Conservation (phyloP, 2,113 vertebrate species). For the Myotis yumanensis region DNA sequence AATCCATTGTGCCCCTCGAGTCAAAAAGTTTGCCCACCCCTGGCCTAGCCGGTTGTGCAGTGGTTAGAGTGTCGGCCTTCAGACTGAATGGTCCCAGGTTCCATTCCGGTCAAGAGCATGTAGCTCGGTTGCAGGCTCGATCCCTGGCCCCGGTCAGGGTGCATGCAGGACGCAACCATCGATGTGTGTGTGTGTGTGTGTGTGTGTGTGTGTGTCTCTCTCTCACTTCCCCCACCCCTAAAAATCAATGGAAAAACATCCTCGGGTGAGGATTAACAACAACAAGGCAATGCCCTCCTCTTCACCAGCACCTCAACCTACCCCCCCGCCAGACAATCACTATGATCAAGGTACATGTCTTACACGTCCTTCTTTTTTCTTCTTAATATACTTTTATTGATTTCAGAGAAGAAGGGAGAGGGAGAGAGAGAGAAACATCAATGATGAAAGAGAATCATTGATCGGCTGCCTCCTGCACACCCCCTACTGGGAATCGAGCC, state of each 20-base stretch:
- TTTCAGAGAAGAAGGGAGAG: no score
- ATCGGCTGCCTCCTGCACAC: no score
- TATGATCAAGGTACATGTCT: rapidly evolving
- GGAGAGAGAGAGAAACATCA: no score
- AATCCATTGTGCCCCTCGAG: no score
- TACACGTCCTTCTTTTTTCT: not conserved
- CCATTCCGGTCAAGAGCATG: not conserved
- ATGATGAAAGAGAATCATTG: no score
- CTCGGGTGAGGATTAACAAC: no score
- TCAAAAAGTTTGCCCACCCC: no score
- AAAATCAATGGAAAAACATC: not conserved
- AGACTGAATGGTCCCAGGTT: not conserved
- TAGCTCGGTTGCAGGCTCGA: not conserved
- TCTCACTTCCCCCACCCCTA: not conserved
- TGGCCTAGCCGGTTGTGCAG: not conserved
- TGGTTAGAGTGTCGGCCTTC: no score
- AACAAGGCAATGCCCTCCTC: not conserved
- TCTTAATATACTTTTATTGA: no score
- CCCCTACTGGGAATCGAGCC: no score
- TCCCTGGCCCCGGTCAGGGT: not conserved
- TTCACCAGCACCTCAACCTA: not conserved
- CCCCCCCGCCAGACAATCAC: not conserved
- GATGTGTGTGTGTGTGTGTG: no score
- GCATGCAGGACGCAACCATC: not conserved
- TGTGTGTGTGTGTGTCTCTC: no score